Base-by-base conservation (phyloP, 2,113 vertebrate species). In the Pelusios castaneus region DNA sequence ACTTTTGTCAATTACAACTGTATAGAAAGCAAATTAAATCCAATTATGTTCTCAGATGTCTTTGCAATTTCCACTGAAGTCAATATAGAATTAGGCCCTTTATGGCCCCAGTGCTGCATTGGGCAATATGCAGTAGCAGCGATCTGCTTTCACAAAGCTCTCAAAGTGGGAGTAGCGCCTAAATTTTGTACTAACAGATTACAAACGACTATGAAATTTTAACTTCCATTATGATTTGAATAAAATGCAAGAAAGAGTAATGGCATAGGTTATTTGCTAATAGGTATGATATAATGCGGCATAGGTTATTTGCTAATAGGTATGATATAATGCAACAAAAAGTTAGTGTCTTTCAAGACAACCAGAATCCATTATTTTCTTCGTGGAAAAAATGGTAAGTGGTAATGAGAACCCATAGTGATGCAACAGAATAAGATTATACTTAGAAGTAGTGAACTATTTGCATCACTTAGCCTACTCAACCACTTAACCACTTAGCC, bases 131-230 rank as follows among this genome's bases (percentile, higher is more conserved):
- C 77, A 84, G 92, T 45, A 91, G 88, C 82, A 95, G 75, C 90
- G 92, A 86, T 94, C 94, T 91, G 29, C 86, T 54, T 84, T 16
- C 43, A 77, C 29, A 78, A 80, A 86, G 31, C 51, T 84, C 87
- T 41, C 52, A 93, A 17, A 70, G 63, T 87, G 92, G 67, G 56
- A 75, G 76, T 51, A 88, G 80, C 54, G 91, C 78, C 84, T 94
- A 75, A 55, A 93, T 93, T 84, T 52, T 90, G 80, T 80, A 94
- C 67, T 0, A 0, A 78, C 54, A 75, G 80, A 88, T 93, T 91
- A 94, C 78, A 93, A 82, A 87, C 94, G 91, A 94, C 80, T 90
- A 52, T 75, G 90, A 95, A 89, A 58, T 80, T 94, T 94, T 73
- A 47, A 12, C 25, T 92, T 87, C 13, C 2, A 81, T 94, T 94